Evolutionary conservation across 2,888 invertebrate genomes (phyloP).

Genomic region (Cremastobaeus sp.): DNA sequence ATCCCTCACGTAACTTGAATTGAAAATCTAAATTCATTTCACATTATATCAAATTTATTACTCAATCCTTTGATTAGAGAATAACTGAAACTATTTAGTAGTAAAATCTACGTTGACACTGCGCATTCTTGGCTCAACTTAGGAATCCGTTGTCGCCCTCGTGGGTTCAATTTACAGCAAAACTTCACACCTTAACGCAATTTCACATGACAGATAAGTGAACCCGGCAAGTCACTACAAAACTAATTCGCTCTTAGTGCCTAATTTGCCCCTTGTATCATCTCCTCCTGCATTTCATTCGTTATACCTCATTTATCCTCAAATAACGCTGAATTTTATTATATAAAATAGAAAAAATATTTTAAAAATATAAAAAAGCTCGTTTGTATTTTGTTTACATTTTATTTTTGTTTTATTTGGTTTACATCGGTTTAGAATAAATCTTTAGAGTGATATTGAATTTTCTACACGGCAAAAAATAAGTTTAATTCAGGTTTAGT

Average conservation of each 20-base stretch:
- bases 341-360: no score
- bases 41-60: background rate
- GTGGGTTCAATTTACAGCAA: constrained; percentile 36
- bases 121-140: constrained; percentile 24
- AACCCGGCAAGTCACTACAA: constrained; percentile 19
- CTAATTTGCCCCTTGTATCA: constrained; percentile 23
- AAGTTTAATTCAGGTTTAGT: no score
- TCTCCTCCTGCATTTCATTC: no score
- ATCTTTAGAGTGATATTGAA: no score
- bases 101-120: constrained; percentile 3
- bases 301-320: constrained; percentile 13
- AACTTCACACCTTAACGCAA: constrained; percentile 41
- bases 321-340: no score
- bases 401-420: no score
- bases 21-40: no score
- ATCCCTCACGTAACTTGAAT: no score
- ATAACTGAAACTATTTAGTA: constrained; percentile 20
- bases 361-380: no score
- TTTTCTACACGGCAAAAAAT: no score
- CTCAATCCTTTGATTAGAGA: background rate
- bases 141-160: constrained; percentile 9
- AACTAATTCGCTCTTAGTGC: constrained; percentile 35
- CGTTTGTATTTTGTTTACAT: no score
- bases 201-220: constrained; percentile 28
- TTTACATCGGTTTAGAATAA: no score